Percentiles rank a stretch among this genome's conserved stretches.
Conservation (phyloP, 2,113 vertebrate genomes). For the Raja brachyura region DNA sequence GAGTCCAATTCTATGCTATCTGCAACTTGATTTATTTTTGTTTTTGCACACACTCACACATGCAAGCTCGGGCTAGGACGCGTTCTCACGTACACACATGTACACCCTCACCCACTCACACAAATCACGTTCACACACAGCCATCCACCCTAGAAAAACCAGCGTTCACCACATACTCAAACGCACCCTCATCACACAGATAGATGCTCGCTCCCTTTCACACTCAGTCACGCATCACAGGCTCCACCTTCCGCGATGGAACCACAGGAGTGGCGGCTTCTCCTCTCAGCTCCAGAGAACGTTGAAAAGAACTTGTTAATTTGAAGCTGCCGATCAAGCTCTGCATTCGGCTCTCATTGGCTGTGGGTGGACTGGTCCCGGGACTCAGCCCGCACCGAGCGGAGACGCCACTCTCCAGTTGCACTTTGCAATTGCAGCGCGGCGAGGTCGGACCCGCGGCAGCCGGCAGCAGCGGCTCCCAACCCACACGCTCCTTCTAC, state of each 20-base stretch:
- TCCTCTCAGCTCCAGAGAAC: background rate
- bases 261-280: constrained; percentile 16
- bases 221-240: background rate
- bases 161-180: background rate
- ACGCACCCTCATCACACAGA: background rate
- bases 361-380: background rate
- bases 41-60: background rate
- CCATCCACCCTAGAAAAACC: no score
- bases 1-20: background rate
- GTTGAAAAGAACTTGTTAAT: constrained; percentile 25
- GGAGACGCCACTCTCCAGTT: background rate
- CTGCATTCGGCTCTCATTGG: background rate
- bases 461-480: background rate
- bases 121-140: background rate
- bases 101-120: background rate
- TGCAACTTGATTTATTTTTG: constrained; percentile 23
- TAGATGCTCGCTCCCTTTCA: background rate
- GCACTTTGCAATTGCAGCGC: constrained; percentile 30
- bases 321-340: constrained; percentile 2
- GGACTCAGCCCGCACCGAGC: constrained; percentile 21
- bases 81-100: background rate
- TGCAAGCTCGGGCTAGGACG: background rate
- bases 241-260: constrained; percentile 4
- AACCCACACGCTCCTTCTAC: background rate
- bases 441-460: background rate